Conservation (phyloP, 1,140 invertebrate species). For the Homalodisca vitripennis region DNA sequence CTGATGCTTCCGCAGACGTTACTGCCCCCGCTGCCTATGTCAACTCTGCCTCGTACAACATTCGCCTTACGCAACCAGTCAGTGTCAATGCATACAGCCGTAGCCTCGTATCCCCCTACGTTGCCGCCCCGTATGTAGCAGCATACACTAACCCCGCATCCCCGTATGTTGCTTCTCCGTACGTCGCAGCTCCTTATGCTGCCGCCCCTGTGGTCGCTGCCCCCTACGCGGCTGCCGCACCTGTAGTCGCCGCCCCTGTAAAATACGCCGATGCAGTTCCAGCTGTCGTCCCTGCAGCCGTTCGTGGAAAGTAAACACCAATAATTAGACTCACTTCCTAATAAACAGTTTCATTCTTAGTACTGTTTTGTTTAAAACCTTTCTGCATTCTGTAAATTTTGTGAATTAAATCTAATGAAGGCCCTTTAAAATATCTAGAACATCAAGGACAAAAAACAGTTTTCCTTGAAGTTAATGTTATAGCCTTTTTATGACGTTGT, state of each 20-base stretch:
- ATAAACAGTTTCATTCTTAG: no score
- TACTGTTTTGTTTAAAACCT: no score
- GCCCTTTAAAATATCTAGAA: no score
- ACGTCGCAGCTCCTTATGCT: constrained; percentile 44
- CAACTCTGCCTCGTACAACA: constrained; percentile 31
- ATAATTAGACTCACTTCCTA: no score
- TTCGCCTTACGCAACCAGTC: constrained; percentile 29
- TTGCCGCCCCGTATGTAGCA: constrained; percentile 35
- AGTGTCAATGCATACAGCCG: constrained; percentile 26
- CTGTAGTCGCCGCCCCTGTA: constrained; percentile 1
- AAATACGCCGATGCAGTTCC: no score
- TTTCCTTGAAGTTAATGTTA: no score
- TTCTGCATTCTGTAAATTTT: no score
- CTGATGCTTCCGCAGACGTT: constrained; percentile 47
- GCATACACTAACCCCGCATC: constrained; percentile 39
- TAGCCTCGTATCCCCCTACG: constrained; percentile 42
- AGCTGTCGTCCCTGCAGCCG: no score
- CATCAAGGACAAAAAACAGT: no score
- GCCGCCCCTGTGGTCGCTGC: constrained; percentile 41
- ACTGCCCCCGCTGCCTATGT: constrained; percentile 43
- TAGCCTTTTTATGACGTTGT: no score
- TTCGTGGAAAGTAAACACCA: no score
- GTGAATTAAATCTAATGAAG: no score
- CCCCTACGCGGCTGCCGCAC: constrained; percentile 41
- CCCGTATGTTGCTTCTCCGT: constrained; percentile 35